These are phyloP conservation scores for Caenorhabditis japonica DNA, from an alignment of 2,888 invertebrate species.

Conservation along the genomic window DNA sequence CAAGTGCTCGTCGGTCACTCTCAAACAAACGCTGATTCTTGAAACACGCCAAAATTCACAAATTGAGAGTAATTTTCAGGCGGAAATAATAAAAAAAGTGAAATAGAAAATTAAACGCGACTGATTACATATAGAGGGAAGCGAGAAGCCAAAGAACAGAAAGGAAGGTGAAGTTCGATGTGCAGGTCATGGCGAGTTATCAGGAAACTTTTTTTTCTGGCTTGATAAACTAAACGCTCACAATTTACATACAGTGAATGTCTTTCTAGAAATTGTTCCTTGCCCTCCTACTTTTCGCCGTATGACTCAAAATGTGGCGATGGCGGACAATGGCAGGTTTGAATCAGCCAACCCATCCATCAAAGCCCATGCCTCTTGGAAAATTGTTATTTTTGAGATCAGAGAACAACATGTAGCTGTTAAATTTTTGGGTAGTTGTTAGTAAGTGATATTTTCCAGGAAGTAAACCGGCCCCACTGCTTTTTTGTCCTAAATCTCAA, in stretches of 20 bases:
- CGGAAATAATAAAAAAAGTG: background rate
- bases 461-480: too few species aligned
- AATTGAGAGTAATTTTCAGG: too few species aligned
- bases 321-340: background rate
- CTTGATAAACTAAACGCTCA: background rate
- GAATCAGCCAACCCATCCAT: background rate
- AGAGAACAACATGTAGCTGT: background rate
- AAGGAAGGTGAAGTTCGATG: slow-evolving; percentile 15
- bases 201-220: slow-evolving; percentile 1
- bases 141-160: slow-evolving; percentile 37
- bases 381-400: background rate
- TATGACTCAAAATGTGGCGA: background rate
- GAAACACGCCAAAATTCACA: too few species aligned
- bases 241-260: background rate
- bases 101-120: slow-evolving; percentile 8
- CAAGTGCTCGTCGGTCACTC: slow-evolving; percentile 31
- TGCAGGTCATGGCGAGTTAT: slow-evolving; percentile 44
- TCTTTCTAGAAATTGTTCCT: background rate
- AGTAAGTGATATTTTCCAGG: too few species aligned
- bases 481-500: too few species aligned
- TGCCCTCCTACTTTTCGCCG: background rate
- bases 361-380: background rate
- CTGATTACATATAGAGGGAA: slow-evolving; percentile 14
- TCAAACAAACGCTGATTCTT: too few species aligned
- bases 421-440: too few species aligned